Evolutionary conservation across 1,140 invertebrate genomes (phyloP), one percentile per base, ranked within the genome.

Genomic region (Onthophagus taurus): DNA sequence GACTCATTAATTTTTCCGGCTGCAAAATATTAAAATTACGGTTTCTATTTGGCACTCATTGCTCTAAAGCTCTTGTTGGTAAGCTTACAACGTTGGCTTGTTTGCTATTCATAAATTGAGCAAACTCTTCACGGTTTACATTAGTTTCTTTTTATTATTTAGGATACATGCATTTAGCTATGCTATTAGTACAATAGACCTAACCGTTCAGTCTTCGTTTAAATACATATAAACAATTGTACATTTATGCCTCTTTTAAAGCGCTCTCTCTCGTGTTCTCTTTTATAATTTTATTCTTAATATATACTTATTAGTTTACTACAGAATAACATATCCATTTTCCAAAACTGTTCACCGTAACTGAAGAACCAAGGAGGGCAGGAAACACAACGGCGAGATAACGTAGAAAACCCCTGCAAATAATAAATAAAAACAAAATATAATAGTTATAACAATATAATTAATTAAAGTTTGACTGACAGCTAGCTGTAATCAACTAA

Each of bases 141-240:
- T 37, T 18, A 37, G 14, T 7, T 9, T 37, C 19, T 37, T 20
- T 37, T 9, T n/a, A 19, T 37, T 34, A 17, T 13, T 36, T 3
- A 26, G 21, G 21, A 23, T 39, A 23, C 37, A 39, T 34, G 4
- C 14, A 39, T 24, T 26, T 7, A 21, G n/a, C 16, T 39, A 21
- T 39, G 29, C 23, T 39, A 39, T 24, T 18, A 31, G 26, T 42
- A 42, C 20, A 42, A 42, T 42, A 8, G 48, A 38, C 46, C 55
- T 54, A 57, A 49, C 34, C 42, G 49, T 42, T 57, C 55, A 57
- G 55, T 57, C 55, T 57, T 57, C 34, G 49, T 57, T 57, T 52
- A 55, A 57, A 57, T 54, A 57, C 55, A 57, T 54, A 57, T 57
- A 53, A 55, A 57, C 53, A 54, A 55, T 57, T 54, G 47, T 57